phyloP scores from a whole-genome alignment of 2,113 vertebrate species.

The Lepus americanus region DNA sequence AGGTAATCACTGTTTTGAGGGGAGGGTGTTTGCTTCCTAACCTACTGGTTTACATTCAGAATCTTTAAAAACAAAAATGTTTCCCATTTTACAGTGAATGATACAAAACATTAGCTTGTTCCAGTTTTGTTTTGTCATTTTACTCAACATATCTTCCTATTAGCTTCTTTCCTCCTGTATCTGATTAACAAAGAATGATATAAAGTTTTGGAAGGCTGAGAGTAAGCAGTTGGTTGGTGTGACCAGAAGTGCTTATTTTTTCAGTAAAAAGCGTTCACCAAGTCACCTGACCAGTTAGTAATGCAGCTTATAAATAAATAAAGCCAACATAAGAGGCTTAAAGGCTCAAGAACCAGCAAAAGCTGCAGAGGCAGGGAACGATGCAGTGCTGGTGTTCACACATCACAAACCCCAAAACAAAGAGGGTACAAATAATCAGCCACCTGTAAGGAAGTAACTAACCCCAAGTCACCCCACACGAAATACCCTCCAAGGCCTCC shows the following conservation, averaged over 20 bases:
- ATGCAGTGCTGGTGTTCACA: neutral
- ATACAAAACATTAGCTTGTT: constrained; percentile 78
- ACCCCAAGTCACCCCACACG: neutral
- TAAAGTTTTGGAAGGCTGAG: neutral
- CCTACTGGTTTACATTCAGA: neutral
- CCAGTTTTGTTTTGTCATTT: constrained; percentile 41
- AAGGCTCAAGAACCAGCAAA: neutral
- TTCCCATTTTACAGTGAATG: neutral
- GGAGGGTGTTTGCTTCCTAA: neutral
- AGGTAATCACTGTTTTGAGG: neutral
- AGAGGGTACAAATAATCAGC: neutral
- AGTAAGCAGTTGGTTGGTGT: neutral
- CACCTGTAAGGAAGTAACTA: too few relatives aligned
- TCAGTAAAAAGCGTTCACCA: neutral
- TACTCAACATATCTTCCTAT: constrained; percentile 53
- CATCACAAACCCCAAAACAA: neutral
- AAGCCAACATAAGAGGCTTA: neutral
- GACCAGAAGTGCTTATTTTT: neutral
- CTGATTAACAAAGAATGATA: constrained; percentile 61
- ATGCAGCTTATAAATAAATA: constrained; percentile 13
- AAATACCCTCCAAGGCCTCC: accelerated
- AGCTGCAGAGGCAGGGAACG: neutral
- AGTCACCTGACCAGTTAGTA: neutral
- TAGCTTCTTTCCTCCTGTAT: constrained; percentile 30
- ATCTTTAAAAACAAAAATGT: constrained; percentile 50